Evolutionary conservation across 1,140 invertebrate species (phyloP).

Genomic region (Hestina assimilis): DNA sequence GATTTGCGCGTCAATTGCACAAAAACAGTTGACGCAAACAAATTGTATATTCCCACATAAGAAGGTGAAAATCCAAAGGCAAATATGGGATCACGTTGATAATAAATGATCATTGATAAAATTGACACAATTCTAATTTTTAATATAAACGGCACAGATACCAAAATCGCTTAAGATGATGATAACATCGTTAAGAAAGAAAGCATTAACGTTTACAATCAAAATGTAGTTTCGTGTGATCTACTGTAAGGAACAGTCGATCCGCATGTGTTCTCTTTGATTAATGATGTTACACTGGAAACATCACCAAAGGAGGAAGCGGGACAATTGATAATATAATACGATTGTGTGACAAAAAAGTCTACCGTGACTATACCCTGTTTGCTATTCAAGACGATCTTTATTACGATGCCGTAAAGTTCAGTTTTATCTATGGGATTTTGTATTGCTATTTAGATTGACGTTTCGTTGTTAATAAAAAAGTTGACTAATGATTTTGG

Average conservation of each 20-base stretch:
- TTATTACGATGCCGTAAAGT: constrained; percentile 32
- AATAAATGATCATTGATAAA: constrained; percentile 53
- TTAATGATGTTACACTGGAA: constrained; percentile 67
- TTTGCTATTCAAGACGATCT: neutral
- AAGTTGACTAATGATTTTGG: constrained; percentile 76
- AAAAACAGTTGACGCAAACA: constrained; percentile 74
- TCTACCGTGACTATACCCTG: constrained; percentile 2
- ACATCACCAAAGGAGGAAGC: constrained; percentile 60
- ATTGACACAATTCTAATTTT: constrained; percentile 26
- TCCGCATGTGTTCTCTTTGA: constrained; percentile 65
- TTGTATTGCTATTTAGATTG: constrained; percentile 7
- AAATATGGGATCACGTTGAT: constrained; percentile 65
- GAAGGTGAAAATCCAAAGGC: constrained; percentile 73
- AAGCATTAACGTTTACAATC: constrained; percentile 62
- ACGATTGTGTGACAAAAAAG: constrained; percentile 45
- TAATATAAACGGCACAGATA: constrained; percentile 22
- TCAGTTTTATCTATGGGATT: constrained; percentile 20
- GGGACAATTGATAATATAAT: constrained; percentile 60
- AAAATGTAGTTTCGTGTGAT: constrained; percentile 61
- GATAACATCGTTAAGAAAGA: constrained; percentile 44
- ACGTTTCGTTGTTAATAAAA: constrained; percentile 43
- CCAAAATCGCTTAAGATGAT: constrained; percentile 29
- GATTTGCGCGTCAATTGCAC: constrained; percentile 71
- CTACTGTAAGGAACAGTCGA: constrained; percentile 52
- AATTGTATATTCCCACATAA: constrained; percentile 74